Conservation (phyloP, 2,888 invertebrate species). For the Entomobrya multifasciata region DNA sequence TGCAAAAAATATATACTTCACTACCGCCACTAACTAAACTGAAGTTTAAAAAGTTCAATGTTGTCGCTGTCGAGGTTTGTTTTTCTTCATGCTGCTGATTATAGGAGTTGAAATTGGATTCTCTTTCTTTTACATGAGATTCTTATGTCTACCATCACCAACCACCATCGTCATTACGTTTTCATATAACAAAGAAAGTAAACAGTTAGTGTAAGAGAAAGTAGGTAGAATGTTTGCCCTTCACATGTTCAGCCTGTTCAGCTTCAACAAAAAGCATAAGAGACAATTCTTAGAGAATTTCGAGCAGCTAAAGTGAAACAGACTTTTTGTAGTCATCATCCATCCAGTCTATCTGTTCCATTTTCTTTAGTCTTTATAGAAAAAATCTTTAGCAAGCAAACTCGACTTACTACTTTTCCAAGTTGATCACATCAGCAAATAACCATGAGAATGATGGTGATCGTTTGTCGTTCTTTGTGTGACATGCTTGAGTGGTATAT, state of each 20-base stretch:
- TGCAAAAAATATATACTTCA: constrained; percentile 23
- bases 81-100: constrained; percentile 66
- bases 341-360: constrained; percentile 13
- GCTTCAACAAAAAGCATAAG: background rate
- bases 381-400: too few species aligned
- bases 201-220: constrained; percentile 30
- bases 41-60: constrained; percentile 58
- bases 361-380: constrained; percentile 23
- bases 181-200: background rate
- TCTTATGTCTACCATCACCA: too few species aligned
- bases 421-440: constrained; percentile 3
- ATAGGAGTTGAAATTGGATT: constrained; percentile 67
- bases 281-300: too few species aligned
- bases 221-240: background rate
- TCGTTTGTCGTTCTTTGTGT: background rate
- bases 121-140: constrained; percentile 3
- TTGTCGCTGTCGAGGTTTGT: constrained; percentile 62
- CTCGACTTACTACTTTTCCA: background rate
- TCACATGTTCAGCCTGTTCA: background rate
- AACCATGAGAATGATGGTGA: background rate
- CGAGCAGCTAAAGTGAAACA: constrained; percentile 32
- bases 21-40: constrained; percentile 14
- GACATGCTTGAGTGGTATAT: constrained; percentile 3
- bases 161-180: background rate
- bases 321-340: constrained; percentile 1